Percentiles rank a stretch among this genome's conserved stretches.
Evolutionary conservation across 2,888 invertebrate genomes (phyloP).

Genomic region (Cryptocephalus primarius): DNA sequence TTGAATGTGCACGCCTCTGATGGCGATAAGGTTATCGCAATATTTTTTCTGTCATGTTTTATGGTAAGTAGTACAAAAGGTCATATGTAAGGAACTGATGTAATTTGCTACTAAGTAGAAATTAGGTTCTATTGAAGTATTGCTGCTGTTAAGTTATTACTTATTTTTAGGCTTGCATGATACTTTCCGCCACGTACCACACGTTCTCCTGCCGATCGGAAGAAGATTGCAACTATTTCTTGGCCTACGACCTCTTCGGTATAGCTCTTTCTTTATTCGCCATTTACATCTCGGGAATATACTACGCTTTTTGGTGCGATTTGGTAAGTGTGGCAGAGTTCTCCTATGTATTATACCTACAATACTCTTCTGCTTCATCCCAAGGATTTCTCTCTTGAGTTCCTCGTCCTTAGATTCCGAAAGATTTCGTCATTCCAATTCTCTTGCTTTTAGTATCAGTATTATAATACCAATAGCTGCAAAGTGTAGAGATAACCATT

Average conservation of each 20-base stretch:
- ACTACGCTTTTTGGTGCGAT: constrained; percentile 95
- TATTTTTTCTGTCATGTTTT: constrained; percentile 74
- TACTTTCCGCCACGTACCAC: constrained; percentile 84
- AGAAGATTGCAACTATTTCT: constrained; percentile 71
- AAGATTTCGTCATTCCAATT: too few species aligned
- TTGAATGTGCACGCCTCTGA: constrained; percentile 68
- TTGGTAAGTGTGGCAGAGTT: constrained; percentile 51
- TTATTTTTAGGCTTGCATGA: constrained; percentile 78
- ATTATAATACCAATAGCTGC: too few species aligned
- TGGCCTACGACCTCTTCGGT: constrained; percentile 86
- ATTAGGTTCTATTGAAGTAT: too few species aligned
- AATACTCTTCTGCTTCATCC: too few species aligned
- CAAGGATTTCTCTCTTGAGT: too few species aligned
- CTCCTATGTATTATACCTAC: too few species aligned
- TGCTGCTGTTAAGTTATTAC: too few species aligned
- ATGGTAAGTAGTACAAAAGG: constrained; percentile 48
- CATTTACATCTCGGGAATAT: constrained; percentile 91
- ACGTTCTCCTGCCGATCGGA: constrained; percentile 90
- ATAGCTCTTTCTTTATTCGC: constrained; percentile 87
- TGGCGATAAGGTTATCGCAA: constrained; percentile 77
- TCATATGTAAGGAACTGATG: too few species aligned
- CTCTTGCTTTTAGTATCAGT: too few species aligned
- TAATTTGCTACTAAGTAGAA: too few species aligned
- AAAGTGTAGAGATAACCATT: too few species aligned
- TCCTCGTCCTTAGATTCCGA: too few species aligned